Evolutionary conservation across 2,113 vertebrate species (phyloP).

Genomic region (Centropus bengalensis): DNA sequence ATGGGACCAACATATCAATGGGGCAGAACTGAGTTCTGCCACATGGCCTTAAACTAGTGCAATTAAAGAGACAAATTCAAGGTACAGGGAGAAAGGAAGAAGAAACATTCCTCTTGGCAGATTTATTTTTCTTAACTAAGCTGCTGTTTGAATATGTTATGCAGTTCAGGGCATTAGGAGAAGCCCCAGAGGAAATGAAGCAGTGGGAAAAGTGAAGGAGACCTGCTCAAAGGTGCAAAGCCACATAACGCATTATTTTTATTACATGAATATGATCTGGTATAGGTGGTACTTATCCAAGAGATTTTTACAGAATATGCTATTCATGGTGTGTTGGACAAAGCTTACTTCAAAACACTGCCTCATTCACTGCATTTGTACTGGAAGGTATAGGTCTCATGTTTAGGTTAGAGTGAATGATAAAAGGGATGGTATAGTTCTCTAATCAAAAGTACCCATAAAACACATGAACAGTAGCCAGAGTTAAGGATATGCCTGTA

Average conservation of each 20-base stretch:
- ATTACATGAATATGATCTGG: slow-evolving; percentile 18
- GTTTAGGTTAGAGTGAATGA: slow-evolving; percentile 24
- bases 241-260: slow-evolving; percentile 22
- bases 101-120: background rate
- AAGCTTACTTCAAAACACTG: slow-evolving; percentile 32
- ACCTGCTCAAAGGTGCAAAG: slow-evolving; percentile 29
- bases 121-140: slow-evolving; percentile 27
- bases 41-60: background rate
- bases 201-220: background rate
- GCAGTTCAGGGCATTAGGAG: slow-evolving; percentile 1
- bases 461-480: background rate
- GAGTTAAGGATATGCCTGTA: background rate
- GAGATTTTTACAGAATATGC: slow-evolving; percentile 22
- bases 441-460: slow-evolving; percentile 14
- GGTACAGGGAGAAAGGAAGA: background rate
- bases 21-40: background rate
- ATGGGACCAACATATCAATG: background rate
- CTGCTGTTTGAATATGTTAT: background rate
- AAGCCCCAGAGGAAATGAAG: slow-evolving; percentile 17
- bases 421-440: slow-evolving; percentile 7
- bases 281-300: slow-evolving; percentile 31
- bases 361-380: background rate
- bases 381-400: background rate
- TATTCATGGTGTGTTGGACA: slow-evolving; percentile 18
- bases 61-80: background rate